A percentile compares a stretch with the other conserved stretches of the same genome.
Conservation (phyloP, 2,797 vertebrate genomes). For the Melopsittacus undulatus region DNA sequence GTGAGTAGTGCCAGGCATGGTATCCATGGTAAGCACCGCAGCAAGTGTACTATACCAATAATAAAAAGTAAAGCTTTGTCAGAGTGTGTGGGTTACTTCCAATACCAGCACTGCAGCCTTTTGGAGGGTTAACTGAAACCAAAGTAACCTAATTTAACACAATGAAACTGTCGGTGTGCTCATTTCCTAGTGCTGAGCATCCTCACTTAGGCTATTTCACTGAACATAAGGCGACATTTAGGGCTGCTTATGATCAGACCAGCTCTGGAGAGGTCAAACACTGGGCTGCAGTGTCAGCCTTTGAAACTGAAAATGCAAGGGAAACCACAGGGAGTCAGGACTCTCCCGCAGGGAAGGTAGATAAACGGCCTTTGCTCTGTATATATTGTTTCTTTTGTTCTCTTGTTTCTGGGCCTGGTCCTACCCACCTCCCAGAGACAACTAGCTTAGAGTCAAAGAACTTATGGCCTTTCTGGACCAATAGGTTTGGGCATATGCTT, state of each 20-base stretch:
- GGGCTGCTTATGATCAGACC: background rate
- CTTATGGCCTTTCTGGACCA: background rate
- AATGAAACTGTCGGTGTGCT: background rate
- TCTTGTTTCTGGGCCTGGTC: background rate
- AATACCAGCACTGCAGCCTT: background rate
- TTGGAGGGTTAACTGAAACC: background rate
- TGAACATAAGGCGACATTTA: background rate
- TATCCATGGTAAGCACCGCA: background rate
- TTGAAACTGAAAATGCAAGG: background rate
- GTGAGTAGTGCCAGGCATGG: background rate
- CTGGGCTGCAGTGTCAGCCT: conserved; percentile 1
- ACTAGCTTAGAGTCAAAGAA: background rate
- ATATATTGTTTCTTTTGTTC: background rate
- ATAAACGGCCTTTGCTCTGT: background rate
- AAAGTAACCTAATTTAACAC: background rate
- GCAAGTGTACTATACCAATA: background rate
- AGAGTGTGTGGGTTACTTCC: background rate
- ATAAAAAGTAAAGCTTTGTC: background rate
- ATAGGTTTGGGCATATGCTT: background rate
- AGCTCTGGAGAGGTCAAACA: background rate
- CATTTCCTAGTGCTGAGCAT: background rate
- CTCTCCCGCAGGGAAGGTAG: background rate
- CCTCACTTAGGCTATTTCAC: background rate
- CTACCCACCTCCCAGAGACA: background rate
- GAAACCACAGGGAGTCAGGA: background rate